phyloP scores from a whole-genome alignment of 2,113 vertebrate genomes.

The Rhinolophus sinicus region DNA sequence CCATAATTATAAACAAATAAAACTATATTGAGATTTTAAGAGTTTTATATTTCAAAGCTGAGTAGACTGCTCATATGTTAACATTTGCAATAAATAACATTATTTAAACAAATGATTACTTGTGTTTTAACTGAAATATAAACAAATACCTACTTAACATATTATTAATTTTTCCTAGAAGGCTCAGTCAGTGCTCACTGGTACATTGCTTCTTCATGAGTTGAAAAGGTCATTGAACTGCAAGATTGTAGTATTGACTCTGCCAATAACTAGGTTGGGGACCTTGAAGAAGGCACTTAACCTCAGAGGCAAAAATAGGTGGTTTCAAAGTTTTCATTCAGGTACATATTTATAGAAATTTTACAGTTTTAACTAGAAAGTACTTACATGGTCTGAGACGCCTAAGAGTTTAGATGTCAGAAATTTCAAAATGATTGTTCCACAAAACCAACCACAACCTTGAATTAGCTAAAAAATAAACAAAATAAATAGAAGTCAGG shows the following conservation, averaged over 20 bases:
- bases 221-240: neutral
- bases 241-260: neutral
- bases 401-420: constrained; percentile 90
- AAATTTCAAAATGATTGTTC: constrained; percentile 93
- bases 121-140: constrained; percentile 30
- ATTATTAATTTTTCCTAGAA: neutral
- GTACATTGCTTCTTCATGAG: neutral
- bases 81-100: neutral
- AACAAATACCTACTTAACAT: constrained; percentile 3
- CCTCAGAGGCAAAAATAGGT: neutral
- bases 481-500: constrained; percentile 2
- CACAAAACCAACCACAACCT: constrained; percentile 90
- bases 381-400: constrained; percentile 95
- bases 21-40: neutral
- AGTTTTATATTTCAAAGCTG: neutral
- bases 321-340: neutral
- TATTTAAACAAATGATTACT: constrained; percentile 7
- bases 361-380: neutral
- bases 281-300: neutral
- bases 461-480: constrained; percentile 89
- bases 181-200: neutral
- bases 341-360: neutral
- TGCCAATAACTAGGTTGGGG: neutral
- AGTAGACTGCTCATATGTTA: neutral
- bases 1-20: neutral